A percentile compares a stretch with the other conserved stretches of the same genome.
Evolutionary conservation across 2,797 vertebrate genomes (phyloP).

Genomic region (Tangara arthus): DNA sequence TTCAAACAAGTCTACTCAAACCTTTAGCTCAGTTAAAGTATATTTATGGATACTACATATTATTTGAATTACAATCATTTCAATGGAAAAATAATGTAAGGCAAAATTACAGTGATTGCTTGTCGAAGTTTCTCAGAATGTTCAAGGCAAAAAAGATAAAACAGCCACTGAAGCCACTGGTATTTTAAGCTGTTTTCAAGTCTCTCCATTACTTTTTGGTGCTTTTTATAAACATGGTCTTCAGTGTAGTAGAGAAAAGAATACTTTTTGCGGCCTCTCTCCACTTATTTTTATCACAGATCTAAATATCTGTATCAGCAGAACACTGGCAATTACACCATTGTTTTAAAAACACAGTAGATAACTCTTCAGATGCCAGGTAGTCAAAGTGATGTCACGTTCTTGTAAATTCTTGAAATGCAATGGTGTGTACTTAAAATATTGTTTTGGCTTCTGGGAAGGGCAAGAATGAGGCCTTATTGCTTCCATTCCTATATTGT

Average conservation of each 20-base stretch:
- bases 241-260: background rate
- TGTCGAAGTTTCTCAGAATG: background rate
- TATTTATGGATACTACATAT: background rate
- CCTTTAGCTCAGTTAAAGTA: background rate
- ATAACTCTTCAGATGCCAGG: background rate
- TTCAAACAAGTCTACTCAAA: background rate
- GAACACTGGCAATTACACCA: background rate
- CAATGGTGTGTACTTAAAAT: too few relatives aligned
- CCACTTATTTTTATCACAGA: background rate
- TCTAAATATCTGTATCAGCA: background rate
- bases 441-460: background rate
- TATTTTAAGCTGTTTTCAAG: background rate
- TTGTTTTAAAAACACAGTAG: background rate
- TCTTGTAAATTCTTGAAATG: background rate
- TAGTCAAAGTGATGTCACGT: background rate
- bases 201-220: background rate
- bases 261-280: rapidly evolving
- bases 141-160: background rate
- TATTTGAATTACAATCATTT: background rate
- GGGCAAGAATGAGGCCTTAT: background rate
- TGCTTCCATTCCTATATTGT: background rate
- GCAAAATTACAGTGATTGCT: background rate
- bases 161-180: background rate
- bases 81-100: background rate
- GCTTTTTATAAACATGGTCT: background rate